These are phyloP conservation scores for Agriopis aurantiaria DNA, from an alignment of 2,888 invertebrate species.

Conservation along the genomic window DNA sequence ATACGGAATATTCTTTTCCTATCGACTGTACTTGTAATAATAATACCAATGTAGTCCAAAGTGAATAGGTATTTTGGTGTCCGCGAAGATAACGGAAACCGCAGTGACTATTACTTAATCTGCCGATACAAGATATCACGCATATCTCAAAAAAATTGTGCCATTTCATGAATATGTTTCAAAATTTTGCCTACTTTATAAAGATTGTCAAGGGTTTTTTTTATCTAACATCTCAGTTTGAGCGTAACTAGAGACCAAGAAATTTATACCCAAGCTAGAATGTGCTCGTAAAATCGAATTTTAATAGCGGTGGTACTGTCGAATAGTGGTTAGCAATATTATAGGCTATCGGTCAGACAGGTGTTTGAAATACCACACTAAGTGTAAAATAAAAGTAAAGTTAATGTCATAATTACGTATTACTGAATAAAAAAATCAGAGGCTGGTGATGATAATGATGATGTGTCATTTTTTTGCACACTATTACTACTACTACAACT, in stretches of 20 bases:
- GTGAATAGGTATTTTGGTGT: constrained; percentile 61
- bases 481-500: too few species aligned
- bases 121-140: constrained; percentile 2
- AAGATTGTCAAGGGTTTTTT: background rate
- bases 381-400: too few species aligned
- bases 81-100: constrained; percentile 24
- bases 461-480: too few species aligned
- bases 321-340: too few species aligned
- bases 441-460: too few species aligned
- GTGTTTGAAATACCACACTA: too few species aligned
- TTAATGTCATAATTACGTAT: too few species aligned
- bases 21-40: constrained; percentile 49
- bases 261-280: too few species aligned
- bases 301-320: too few species aligned
- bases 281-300: too few species aligned
- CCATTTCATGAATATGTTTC: background rate
- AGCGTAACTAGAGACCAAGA: background rate
- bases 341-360: too few species aligned
- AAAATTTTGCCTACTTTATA: background rate
- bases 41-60: constrained; percentile 62
- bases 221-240: background rate
- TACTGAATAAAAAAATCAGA: too few species aligned
- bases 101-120: background rate
- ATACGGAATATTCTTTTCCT: constrained; percentile 16
- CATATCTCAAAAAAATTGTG: constrained; percentile 11